A percentile compares a stretch with the other conserved stretches of the same genome.
phyloP scores from a whole-genome alignment of 2,888 invertebrate species.

The Germaria angustata region DNA sequence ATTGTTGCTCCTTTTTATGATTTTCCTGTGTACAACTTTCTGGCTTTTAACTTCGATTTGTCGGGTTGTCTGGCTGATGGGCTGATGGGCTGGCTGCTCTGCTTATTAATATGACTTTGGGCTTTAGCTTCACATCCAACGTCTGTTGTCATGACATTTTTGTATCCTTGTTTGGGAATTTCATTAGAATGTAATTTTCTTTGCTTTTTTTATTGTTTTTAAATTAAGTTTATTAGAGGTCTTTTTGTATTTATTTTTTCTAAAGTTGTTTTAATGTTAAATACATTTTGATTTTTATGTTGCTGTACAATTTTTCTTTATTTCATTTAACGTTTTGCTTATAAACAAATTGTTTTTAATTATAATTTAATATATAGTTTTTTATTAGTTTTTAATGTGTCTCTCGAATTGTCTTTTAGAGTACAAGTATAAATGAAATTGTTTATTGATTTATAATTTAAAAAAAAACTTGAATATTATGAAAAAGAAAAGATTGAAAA shows the following conservation, averaged over 20 bases:
- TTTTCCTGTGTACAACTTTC: background rate
- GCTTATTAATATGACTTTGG: background rate
- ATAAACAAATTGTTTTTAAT: too few species aligned
- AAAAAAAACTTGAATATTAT: too few species aligned
- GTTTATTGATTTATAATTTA: too few species aligned
- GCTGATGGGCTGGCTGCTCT: background rate
- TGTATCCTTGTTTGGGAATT: background rate
- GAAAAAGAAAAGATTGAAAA: too few species aligned
- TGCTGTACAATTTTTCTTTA: too few species aligned
- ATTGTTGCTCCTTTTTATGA: background rate
- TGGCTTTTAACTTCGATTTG: background rate
- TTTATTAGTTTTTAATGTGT: too few species aligned
- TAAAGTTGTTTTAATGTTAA: too few species aligned
- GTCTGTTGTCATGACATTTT: conserved; percentile 26
- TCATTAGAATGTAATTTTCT: conserved; percentile 9
- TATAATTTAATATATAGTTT: too few species aligned
- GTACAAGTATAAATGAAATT: too few species aligned
- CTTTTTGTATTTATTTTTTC: background rate
- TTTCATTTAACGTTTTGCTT: too few species aligned
- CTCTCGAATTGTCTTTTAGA: too few species aligned
- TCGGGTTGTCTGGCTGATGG: background rate
- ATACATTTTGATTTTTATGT: background rate
- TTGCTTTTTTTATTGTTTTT: background rate
- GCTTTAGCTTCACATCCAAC: background rate
- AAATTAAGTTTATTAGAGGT: background rate